Conservation (phyloP, 2,888 invertebrate genomes). For the Timandra comae region DNA sequence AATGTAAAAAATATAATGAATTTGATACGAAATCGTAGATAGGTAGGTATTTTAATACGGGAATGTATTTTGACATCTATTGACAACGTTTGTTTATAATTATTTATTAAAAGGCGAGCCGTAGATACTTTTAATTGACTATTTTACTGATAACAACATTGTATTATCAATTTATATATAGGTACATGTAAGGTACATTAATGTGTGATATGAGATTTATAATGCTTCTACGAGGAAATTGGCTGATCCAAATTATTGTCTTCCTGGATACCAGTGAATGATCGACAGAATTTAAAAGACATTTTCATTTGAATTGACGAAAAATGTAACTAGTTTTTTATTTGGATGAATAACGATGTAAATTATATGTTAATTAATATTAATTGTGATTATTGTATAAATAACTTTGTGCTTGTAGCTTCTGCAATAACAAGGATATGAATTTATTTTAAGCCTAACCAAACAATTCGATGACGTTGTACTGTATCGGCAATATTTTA, state of each 20-base stretch:
- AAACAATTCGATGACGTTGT: no score
- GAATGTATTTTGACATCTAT: constrained; percentile 59
- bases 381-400: no score
- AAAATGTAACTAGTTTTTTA: no score
- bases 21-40: constrained; percentile 73
- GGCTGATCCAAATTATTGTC: constrained; percentile 15
- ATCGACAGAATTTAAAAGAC: no score
- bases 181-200: constrained; percentile 22
- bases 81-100: constrained; percentile 36
- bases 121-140: constrained; percentile 21
- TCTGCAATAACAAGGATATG: not conserved
- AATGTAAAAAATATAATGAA: constrained; percentile 45
- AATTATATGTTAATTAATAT: no score
- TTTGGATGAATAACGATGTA: no score
- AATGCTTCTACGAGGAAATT: constrained; percentile 33
- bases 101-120: constrained; percentile 37
- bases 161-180: constrained; percentile 16
- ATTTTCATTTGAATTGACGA: no score
- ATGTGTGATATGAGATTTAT: constrained; percentile 45
- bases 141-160: constrained; percentile 22
- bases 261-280: not conserved
- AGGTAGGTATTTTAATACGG: constrained; percentile 74
- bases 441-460: not conserved
- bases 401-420: not conserved
- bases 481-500: not conserved